Percentiles rank a stretch among this genome's conserved stretches.
Evolutionary conservation across 2,113 vertebrate genomes (phyloP).

Genomic region (Petroica traversi): DNA sequence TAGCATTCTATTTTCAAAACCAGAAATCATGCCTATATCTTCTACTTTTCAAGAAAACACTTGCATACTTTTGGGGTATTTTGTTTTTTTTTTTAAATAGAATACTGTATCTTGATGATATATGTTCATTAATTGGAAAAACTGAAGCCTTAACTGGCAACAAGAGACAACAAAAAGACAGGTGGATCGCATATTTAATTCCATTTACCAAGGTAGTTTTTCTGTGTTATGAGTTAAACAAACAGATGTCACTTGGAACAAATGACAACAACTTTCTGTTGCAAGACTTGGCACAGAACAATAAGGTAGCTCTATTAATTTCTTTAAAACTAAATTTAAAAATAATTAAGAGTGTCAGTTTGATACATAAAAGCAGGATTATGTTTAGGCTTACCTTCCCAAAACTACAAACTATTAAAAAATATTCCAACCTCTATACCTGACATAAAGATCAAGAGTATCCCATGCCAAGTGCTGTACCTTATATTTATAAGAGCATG

Average conservation of each 20-base stretch:
- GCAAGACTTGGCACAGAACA: background rate
- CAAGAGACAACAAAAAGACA: background rate
- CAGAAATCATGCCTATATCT: background rate
- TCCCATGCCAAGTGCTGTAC: background rate
- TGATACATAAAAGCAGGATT: background rate
- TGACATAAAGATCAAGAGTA: background rate
- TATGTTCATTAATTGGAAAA: background rate
- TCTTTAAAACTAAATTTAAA: background rate
- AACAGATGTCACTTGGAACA: background rate
- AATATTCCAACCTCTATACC: background rate
- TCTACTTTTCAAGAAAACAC: background rate
- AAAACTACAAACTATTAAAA: background rate
- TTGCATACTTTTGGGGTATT: background rate
- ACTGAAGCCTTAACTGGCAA: background rate
- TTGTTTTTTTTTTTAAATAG: background rate
- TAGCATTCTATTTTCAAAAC: background rate
- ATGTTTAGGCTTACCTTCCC: background rate
- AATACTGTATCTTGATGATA: fast-evolving
- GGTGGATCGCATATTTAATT: background rate
- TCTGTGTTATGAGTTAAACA: background rate
- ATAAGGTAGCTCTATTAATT: background rate
- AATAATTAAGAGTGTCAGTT: background rate
- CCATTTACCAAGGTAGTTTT: background rate
- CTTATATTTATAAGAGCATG: background rate
- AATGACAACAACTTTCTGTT: background rate